These are phyloP conservation scores for Allophyes oxyacanthae DNA, from an alignment of 2,888 invertebrate species.

Conservation along the genomic window DNA sequence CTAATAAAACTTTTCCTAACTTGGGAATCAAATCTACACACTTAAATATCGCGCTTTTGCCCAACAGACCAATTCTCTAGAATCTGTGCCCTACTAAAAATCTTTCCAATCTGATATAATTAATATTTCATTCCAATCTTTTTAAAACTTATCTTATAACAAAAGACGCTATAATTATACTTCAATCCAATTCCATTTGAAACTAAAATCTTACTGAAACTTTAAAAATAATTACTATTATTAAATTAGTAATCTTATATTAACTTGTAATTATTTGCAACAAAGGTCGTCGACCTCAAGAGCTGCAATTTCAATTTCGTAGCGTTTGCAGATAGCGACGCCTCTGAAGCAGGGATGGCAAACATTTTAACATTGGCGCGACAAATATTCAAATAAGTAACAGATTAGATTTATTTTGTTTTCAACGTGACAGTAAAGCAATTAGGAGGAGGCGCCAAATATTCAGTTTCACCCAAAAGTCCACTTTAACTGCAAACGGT, in stretches of 20 bases:
- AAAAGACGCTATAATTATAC: conserved; percentile 5
- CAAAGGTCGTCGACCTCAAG: conserved; percentile 21
- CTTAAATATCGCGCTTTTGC: no score
- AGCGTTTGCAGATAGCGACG: conserved; percentile 41
- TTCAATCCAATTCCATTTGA: conserved; percentile 10
- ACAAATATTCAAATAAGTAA: neutral
- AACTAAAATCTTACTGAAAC: conserved; percentile 16
- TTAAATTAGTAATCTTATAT: conserved; percentile 17
- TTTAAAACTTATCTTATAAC: conserved; percentile 2
- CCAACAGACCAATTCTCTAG: no score
- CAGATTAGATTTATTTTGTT: conserved; percentile 1
- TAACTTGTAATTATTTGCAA: conserved; percentile 26
- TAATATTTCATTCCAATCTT: neutral
- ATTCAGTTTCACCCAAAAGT: no score
- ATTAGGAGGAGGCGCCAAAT: no score
- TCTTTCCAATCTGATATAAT: no score
- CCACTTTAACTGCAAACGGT: no score
- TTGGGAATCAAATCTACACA: no score
- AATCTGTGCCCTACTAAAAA: no score
- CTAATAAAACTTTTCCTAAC: no score
- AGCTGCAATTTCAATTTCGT: conserved; percentile 49
- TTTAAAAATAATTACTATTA: conserved; percentile 11
- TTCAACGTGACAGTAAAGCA: neutral
- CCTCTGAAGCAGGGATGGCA: conserved; percentile 26
- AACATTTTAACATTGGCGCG: conserved; percentile 23